Percentiles rank a stretch among this genome's conserved stretches.
These are phyloP conservation scores for Drosophila picticornis DNA, from an alignment of 2,888 invertebrate genomes.

Conservation along the genomic window DNA sequence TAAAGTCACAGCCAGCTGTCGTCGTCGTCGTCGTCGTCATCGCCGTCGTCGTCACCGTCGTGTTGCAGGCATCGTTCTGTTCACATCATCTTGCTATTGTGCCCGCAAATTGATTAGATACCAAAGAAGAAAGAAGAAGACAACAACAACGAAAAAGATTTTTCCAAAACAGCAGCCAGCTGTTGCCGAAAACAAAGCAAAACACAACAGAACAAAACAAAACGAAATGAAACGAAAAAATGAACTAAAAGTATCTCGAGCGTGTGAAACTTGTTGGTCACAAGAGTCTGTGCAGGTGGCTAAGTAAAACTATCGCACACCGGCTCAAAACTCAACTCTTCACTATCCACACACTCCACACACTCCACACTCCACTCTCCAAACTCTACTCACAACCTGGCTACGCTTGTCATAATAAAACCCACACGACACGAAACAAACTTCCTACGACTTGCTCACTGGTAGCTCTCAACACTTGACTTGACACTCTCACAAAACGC, in stretches of 20 bases:
- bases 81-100: constrained; percentile 31
- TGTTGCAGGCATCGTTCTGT: constrained; percentile 14
- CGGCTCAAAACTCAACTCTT: not conserved
- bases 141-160: constrained; percentile 4
- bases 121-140: constrained; percentile 7
- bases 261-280: constrained; percentile 44
- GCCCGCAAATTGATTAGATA: constrained; percentile 52
- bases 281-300: constrained; percentile 38
- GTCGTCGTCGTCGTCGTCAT: constrained; percentile 4
- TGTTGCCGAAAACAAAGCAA: constrained; percentile 37
- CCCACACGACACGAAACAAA: constrained; percentile 2
- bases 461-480: too few relatives aligned
- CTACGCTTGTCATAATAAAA: constrained; percentile 14
- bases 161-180: constrained; percentile 34
- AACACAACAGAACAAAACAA: constrained; percentile 7
- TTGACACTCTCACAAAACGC: not conserved
- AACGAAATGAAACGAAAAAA: not conserved
- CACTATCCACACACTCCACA: not conserved
- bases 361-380: not conserved
- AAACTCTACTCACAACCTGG: not conserved
- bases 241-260: constrained; percentile 36
- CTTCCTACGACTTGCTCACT: not conserved
- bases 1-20: constrained; percentile 52
- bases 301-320: constrained; percentile 9
- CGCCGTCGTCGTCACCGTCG: not conserved